Percentiles rank a stretch among this genome's conserved stretches.
These are phyloP conservation scores for Odontamblyopus lacepedii DNA, from an alignment of 2,797 vertebrate genomes.

Conservation along the genomic window DNA sequence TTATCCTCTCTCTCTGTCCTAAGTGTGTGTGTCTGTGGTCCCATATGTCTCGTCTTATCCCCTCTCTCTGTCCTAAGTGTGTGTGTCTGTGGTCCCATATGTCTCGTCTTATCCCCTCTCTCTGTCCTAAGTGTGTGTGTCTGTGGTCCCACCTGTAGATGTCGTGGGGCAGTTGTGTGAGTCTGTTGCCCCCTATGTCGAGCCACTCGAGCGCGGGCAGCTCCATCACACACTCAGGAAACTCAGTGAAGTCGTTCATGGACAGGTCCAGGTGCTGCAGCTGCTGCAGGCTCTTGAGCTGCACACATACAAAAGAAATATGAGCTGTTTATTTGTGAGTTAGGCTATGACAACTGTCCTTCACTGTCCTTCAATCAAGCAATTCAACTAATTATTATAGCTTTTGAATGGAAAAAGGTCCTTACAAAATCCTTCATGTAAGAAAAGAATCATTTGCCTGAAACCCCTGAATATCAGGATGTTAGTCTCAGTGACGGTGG, in stretches of 20 bases:
- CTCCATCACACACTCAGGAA: constrained; percentile 84
- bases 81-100: constrained; percentile 38
- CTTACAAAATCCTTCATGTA: too few species aligned
- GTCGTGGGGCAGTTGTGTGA: constrained; percentile 83
- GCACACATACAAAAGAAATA: neutral
- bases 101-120: neutral
- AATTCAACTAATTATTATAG: too few species aligned
- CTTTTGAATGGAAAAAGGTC: too few species aligned
- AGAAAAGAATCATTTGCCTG: too few species aligned
- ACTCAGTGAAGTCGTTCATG: constrained; percentile 86
- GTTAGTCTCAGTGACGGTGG: too few species aligned
- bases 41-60: too few species aligned
- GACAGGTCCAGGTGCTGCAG: constrained; percentile 91
- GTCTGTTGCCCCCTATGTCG: constrained; percentile 90
- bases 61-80: neutral
- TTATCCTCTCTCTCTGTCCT: too few species aligned
- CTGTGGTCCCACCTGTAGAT: constrained; percentile 84
- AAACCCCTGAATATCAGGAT: too few species aligned
- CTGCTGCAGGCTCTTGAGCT: constrained; percentile 84
- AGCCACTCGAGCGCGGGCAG: constrained; percentile 91
- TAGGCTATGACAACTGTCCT: too few species aligned
- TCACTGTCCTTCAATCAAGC: too few species aligned
- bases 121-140: neutral
- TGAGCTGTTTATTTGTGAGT: too few species aligned
- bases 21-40: too few species aligned